Evolutionary conservation across 2,888 invertebrate genomes (phyloP).

Genomic region (Aleiodes alternator): DNA sequence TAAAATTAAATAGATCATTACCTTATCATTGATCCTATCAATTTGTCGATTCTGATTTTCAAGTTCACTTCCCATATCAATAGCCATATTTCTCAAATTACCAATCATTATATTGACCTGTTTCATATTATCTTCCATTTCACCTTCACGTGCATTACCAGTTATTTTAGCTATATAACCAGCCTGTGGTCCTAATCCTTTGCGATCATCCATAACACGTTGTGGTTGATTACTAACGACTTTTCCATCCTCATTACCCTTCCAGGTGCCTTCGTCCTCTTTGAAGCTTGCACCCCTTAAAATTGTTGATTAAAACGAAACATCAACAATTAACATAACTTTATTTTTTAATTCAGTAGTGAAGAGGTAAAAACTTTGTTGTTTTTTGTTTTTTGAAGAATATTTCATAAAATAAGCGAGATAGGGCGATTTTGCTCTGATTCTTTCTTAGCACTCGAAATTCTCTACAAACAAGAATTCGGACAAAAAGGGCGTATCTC

Average conservation of each 20-base stretch:
- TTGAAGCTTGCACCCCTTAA: conserved; percentile 89
- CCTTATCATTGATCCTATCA: conserved; percentile 99
- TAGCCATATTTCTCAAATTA: conserved; percentile 99
- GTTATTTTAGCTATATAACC: conserved; percentile 98
- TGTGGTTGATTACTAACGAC: conserved; percentile 97
- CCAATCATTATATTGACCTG: conserved; percentile 99
- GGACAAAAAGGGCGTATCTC: too few species aligned
- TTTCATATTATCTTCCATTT: conserved; percentile 99
- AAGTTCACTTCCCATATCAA: conserved; percentile 99
- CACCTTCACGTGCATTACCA: conserved; percentile 98
- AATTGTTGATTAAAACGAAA: conserved; percentile 52
- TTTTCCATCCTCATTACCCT: conserved; percentile 98
- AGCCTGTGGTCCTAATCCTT: conserved; percentile 93
- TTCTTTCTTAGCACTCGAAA: too few species aligned
- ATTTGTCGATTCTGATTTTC: conserved; percentile 98
- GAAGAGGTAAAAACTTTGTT: background rate
- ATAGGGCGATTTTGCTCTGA: too few species aligned
- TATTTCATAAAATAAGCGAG: background rate
- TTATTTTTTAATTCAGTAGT: conserved; percentile 22
- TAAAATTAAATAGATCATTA: conserved; percentile 71
- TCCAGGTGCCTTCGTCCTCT: conserved; percentile 99
- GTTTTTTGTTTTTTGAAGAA: background rate
- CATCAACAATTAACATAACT: background rate
- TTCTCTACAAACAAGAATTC: too few species aligned
- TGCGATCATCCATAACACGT: conserved; percentile 95